phyloP scores from a whole-genome alignment of 2,113 vertebrate genomes.

The Ammodytes dubius region DNA sequence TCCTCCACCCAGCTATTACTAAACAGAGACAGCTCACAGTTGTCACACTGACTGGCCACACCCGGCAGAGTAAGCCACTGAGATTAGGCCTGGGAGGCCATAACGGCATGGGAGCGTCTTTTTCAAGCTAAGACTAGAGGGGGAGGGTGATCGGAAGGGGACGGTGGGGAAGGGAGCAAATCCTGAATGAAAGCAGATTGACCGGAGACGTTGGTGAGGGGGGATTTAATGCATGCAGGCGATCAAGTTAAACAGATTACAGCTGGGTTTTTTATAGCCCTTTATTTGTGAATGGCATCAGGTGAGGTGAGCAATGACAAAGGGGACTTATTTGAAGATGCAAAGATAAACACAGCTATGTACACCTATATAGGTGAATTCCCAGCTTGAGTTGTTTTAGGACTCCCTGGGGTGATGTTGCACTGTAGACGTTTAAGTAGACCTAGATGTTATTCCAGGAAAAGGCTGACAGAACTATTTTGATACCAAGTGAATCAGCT shows the following conservation, averaged over 20 bases:
- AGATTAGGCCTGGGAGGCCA: constrained; percentile 66
- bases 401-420: constrained; percentile 10
- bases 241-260: constrained; percentile 76
- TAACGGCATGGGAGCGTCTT: constrained; percentile 73
- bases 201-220: constrained; percentile 45
- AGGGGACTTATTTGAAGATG: constrained; percentile 33
- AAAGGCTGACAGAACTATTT: constrained; percentile 10
- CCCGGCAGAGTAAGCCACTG: constrained; percentile 59
- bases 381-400: constrained; percentile 22
- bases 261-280: constrained; percentile 44
- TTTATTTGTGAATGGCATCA: constrained; percentile 70
- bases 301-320: constrained; percentile 32
- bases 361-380: constrained; percentile 16
- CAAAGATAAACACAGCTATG: constrained; percentile 63
- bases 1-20: constrained; percentile 51
- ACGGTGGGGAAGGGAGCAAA: constrained; percentile 59
- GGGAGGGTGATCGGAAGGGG: constrained; percentile 3
- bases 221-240: constrained; percentile 21
- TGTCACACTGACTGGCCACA: constrained; percentile 76
- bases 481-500: background rate
- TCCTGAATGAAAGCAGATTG: constrained; percentile 70
- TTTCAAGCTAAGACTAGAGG: constrained; percentile 54
- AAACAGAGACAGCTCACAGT: constrained; percentile 72
- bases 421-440: constrained; percentile 44
- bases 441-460: constrained; percentile 25